Base-by-base conservation (phyloP, 2,797 vertebrate genomes). In the Poeciliopsis infans region DNA sequence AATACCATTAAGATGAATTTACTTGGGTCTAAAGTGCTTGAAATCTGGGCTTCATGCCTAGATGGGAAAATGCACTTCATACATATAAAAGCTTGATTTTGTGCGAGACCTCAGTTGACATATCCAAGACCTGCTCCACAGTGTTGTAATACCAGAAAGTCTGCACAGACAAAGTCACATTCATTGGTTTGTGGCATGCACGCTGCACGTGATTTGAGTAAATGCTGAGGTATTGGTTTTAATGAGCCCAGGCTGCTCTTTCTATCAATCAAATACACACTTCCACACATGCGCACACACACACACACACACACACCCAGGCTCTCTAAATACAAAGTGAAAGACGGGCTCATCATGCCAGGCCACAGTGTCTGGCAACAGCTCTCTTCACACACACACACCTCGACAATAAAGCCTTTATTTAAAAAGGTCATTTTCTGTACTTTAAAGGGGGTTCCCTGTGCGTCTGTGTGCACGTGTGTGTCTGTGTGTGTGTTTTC, bases 371-470 rank as follows among this genome's bases (percentile, higher is more conserved):
- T 85, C 86, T 92, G 90, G 85, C 75, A 74, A 51, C 76, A 68
- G 77, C 82, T 74, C 45, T 77, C 68, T 69, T 76, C 77, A 79
- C 71, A 85, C 85, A 64, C 61, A 86, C 28, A 41, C 31, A 86
- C 81, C 76, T 88, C 72, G 59, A 94, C 93, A 93, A 94, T 92
- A 83, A 76, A 79, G 78, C 61, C 93, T 92, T 93, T 93, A 85
- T 93, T 91, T 91, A 51, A 70, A 86, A 90, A 87, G 81, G 88
- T 79, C 84, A 88, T 87, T 85, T 93, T 91, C 80, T 83, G 68
- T 81, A 76, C 83, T 91, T 91, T 84, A 91, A 93, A 90, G 91
- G 92, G 91, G 91, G 73, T 93, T 92, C 89, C 92, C 91, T 75
- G 7, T 79, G 78, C 72, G 57, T 82, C 75, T 47, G 68, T 75